Percentiles rank a stretch among this genome's conserved stretches.
These are phyloP conservation scores for Thaleichthys pacificus DNA, from an alignment of 2,797 vertebrate genomes.

Conservation along the genomic window DNA sequence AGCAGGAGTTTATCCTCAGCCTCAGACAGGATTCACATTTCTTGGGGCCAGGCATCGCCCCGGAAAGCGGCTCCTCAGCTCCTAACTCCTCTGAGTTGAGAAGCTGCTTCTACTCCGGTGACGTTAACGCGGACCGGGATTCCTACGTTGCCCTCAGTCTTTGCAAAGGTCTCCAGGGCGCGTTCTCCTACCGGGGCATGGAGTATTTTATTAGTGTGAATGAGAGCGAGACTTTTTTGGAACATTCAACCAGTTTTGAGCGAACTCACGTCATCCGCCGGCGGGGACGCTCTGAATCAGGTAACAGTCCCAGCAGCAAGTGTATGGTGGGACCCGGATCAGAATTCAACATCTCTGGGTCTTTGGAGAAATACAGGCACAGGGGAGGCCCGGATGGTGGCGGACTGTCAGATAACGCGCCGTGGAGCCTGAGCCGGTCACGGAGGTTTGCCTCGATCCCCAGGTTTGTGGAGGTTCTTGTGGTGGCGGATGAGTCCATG, in stretches of 20 bases:
- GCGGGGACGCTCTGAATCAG: conserved; percentile 57
- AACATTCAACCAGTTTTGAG: conserved; percentile 46
- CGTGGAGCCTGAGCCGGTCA: conserved; percentile 73
- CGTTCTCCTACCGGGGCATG: conserved; percentile 83
- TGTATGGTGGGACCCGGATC: conserved; percentile 84
- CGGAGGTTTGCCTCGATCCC: conserved; percentile 91
- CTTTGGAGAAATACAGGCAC: conserved; percentile 81
- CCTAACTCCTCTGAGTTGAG: conserved; percentile 61
- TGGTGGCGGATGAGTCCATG: conserved; percentile 97
- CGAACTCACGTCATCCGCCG: conserved; percentile 83
- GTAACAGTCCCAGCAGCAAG: conserved; percentile 73
- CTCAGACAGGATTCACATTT: conserved; percentile 85
- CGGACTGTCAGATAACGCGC: conserved; percentile 48
- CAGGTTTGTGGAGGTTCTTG: conserved; percentile 92
- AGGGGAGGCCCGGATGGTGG: conserved; percentile 49
- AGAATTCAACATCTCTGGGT: conserved; percentile 72
- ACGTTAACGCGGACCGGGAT: conserved; percentile 85
- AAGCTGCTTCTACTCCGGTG: conserved; percentile 90
- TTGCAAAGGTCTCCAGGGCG: conserved; percentile 87
- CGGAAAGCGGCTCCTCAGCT: conserved; percentile 62
- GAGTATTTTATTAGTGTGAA: conserved; percentile 85
- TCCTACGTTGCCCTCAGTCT: conserved; percentile 91
- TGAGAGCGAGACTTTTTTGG: conserved; percentile 50
- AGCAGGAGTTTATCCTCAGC: conserved; percentile 84
- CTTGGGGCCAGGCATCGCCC: conserved; percentile 74